These are phyloP conservation scores for Capitella teleta DNA, from an alignment of 1,140 invertebrate species.

Conservation along the genomic window DNA sequence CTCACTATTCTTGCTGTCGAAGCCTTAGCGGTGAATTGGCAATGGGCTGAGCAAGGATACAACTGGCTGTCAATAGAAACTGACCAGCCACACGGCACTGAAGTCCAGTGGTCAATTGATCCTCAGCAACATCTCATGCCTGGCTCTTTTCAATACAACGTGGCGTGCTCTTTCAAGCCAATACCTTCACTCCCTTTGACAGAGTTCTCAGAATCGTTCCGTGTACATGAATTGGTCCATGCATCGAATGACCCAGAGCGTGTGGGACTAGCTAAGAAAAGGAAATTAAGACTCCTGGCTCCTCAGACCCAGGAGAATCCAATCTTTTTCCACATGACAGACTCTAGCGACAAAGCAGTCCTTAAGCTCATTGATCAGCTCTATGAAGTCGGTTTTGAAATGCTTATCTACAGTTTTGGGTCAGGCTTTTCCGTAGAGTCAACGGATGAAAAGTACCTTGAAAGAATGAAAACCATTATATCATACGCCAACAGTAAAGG, in stretches of 20 bases:
- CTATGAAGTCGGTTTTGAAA: not conserved
- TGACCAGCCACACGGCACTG: not conserved
- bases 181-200: not conserved
- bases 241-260: not conserved
- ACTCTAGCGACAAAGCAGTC: too few species aligned
- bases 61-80: constrained; percentile 4
- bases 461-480: not conserved
- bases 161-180: not conserved
- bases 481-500: not conserved
- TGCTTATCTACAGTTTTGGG: not conserved
- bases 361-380: too few species aligned
- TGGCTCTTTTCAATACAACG: not conserved
- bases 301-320: too few species aligned
- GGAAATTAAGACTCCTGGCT: too few species aligned
- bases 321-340: too few species aligned
- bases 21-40: constrained; percentile 2
- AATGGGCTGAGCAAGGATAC: constrained; percentile 1
- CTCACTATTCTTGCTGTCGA: not conserved
- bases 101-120: not conserved
- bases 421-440: not conserved
- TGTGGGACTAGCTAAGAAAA: not conserved
- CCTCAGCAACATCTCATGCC: not conserved
- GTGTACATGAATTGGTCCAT: not conserved
- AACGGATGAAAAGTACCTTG: not conserved
- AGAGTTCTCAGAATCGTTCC: not conserved